Base-by-base conservation (phyloP, 2,888 invertebrate species). In the Pyrrhosoma nymphula region DNA sequence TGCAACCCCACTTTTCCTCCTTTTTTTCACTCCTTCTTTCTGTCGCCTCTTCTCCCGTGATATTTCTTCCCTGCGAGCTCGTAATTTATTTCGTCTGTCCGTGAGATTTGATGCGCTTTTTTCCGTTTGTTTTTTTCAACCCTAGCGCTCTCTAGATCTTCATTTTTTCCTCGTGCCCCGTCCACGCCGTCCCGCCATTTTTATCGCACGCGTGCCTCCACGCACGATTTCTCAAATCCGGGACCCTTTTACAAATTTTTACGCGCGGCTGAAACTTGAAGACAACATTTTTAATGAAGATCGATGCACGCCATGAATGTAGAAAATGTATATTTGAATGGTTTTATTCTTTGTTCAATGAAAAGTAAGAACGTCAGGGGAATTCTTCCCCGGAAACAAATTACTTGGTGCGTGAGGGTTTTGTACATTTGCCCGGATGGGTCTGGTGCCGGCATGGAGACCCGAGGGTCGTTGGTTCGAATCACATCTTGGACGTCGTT, bases 71-170 rank as follows among this genome's bases (percentile, higher is more conserved):
- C 23, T 4, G 14, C 82, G 82, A 16, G 16, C 82, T 30, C 30
- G 30, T 82, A 30, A 82, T 82, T 82, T 82, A 35, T 82, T 82
- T 82, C 35, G 82, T 82, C 82, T 18, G 30, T 35, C 82, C 82
- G 82, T 82, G 82, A 82, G 35, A 82, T 89, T 47, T 56, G 55
- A 89, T 56, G 47, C n/a, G n/a, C 55, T 47, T 89, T 89, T 89
- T 47, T 89, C 56, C 0, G 89, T 89, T 14, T 8, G 47, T 56
- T 47, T 56, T n/a, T 47, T 89, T 55, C 16, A 26, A 2, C 56
- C n/a, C 56, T 10, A 8, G 6, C 56, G 47, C n/a, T 89, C 35
- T 56, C n/a, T 23, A 47, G 55, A 55, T 89, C 56, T n/a, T 56
- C 47, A 89, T 89, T 18, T 56, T n/a, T 89, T 55, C 26, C 20